A percentile compares a stretch with the other conserved stretches of the same genome.
Evolutionary conservation across 2,797 vertebrate species (phyloP).

Genomic region (Lepus oiostolus): DNA sequence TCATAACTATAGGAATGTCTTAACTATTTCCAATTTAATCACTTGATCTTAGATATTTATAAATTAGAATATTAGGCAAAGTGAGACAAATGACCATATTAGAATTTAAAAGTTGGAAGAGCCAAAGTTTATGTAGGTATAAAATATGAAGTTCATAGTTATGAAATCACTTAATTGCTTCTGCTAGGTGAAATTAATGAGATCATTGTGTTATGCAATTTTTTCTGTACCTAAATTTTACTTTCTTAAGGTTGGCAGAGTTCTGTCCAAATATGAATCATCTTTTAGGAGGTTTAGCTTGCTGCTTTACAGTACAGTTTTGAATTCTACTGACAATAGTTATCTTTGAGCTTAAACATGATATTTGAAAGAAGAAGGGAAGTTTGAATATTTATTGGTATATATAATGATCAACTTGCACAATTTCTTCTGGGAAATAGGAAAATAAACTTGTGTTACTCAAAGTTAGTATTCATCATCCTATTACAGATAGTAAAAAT

Average conservation of each 20-base stretch:
- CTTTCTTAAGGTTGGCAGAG: conserved; percentile 28
- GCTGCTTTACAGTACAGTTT: conserved; percentile 4
- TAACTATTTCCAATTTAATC: conserved; percentile 17
- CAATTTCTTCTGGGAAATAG: conserved; percentile 55
- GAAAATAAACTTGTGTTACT: conserved; percentile 52
- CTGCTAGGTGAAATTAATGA: conserved; percentile 26
- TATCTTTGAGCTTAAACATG: conserved; percentile 42
- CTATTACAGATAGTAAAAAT: not conserved
- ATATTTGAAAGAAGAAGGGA: conserved; percentile 39
- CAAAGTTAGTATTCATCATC: conserved; percentile 38
- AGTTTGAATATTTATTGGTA: not conserved
- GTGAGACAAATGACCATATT: conserved; percentile 33
- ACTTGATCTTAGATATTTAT: conserved; percentile 39
- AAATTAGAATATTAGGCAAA: conserved; percentile 61
- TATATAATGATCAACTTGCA: not conserved
- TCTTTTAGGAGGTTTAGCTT: conserved; percentile 54
- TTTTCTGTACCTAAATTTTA: conserved; percentile 49
- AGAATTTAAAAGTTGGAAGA: conserved; percentile 69
- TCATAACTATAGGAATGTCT: not conserved
- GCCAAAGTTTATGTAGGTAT: not conserved
- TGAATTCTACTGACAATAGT: not conserved
- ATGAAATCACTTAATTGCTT: conserved; percentile 57
- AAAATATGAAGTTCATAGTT: conserved; percentile 34
- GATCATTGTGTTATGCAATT: not conserved
- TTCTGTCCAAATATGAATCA: not conserved